phyloP scores from a whole-genome alignment of 2,113 vertebrate genomes.

The Sceloporus tristichus region DNA sequence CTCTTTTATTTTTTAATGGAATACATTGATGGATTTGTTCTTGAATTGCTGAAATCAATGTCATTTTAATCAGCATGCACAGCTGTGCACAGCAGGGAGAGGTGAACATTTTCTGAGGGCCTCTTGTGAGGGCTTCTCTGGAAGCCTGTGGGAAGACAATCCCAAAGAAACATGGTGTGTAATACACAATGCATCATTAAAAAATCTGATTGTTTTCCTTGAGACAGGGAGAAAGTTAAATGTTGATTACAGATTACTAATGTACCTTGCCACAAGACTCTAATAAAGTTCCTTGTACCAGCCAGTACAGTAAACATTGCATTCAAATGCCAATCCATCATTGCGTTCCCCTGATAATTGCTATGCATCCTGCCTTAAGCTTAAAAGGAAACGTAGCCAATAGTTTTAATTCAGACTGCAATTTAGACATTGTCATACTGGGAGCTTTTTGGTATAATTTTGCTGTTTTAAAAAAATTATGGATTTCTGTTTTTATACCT shows the following conservation, averaged over 20 bases:
- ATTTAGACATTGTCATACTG: constrained; percentile 69
- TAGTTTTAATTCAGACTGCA: constrained; percentile 69
- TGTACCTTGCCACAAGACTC: constrained; percentile 72
- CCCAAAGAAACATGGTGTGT: neutral
- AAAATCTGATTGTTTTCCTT: constrained; percentile 44
- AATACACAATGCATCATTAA: neutral
- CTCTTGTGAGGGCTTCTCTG: neutral
- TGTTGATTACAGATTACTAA: constrained; percentile 69
- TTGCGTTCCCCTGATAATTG: constrained; percentile 66
- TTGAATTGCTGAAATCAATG: neutral
- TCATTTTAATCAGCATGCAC: neutral
- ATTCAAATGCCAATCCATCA: constrained; percentile 73
- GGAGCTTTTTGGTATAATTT: constrained; percentile 72
- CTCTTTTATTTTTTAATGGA: neutral
- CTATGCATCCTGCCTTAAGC: constrained; percentile 69
- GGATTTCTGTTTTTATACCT: constrained; percentile 68
- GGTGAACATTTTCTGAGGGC: neutral
- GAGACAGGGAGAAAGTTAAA: constrained; percentile 45
- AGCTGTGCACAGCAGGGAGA: neutral
- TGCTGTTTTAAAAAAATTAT: constrained; percentile 66
- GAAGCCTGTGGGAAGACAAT: constrained; percentile 15
- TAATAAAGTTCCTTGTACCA: constrained; percentile 77
- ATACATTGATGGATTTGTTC: neutral
- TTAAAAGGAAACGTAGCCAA: constrained; percentile 64
- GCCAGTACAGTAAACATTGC: constrained; percentile 68